Evolutionary conservation across 2,113 vertebrate species (phyloP), one percentile per base, ranked within the genome.

Genomic region (Mormoops blainvillei): DNA sequence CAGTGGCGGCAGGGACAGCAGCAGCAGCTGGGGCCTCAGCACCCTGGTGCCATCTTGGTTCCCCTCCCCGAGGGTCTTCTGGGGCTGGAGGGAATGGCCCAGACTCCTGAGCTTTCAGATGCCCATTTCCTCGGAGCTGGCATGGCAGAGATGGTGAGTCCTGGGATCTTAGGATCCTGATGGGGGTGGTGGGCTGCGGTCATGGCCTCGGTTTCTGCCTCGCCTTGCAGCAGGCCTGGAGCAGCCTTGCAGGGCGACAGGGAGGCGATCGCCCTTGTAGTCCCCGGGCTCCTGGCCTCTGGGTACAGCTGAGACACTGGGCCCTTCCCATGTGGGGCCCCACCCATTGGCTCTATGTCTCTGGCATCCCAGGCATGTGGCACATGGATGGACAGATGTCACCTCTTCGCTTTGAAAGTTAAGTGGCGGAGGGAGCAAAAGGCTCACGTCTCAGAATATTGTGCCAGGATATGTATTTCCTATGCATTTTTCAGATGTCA

Each of bases 401-500:
- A 93, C 43, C 83, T 92, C 45, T 31, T 91, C 89, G 89, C 74
- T 96, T 94, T 96, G 80, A 87, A 89, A 93, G 61, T 50, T 41
- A 96, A 93, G 76, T 31, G 15, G 45, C 2, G 0, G 83, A 92
- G 91, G 71, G 80, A 93, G 93, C 92, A 93, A 86, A 91, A 91
- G 88, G 8, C 73, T 91, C 20, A 28, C 10, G 80, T 96, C 68
- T 96, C 48, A 70, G 33, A 84, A 11, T 54, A 20, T 52, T 73
- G 58, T 2, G 3, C 88, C 93, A 96, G 70, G 43, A 63, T 22
- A 38, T 78, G 15, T 96, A 89, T 50, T 96, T 95, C 58, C 52
- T 96, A 16, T 92, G 80, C 65, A 41, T 93, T 97, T 96, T 86
- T 96, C 38, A 95, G 83, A 92, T 95, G 82, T 89, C 71, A 45